Conservation (phyloP, 2,888 invertebrate genomes). For the Asteroscopus sphinx region DNA sequence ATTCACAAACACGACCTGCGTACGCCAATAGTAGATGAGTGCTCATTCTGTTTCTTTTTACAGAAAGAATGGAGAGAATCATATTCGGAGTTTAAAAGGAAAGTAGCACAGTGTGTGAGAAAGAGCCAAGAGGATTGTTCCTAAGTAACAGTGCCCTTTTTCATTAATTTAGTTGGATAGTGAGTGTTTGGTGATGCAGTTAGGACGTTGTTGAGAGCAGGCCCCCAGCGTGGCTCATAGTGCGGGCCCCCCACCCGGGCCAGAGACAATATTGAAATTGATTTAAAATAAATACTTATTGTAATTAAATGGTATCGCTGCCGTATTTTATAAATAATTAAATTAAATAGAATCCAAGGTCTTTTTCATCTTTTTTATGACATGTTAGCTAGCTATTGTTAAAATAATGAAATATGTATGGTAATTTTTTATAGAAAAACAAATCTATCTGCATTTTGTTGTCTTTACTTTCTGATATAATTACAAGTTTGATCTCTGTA, state of each 20-base stretch:
- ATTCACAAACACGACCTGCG: conserved; percentile 60
- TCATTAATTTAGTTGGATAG: conserved; percentile 85
- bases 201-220: conserved; percentile 74
- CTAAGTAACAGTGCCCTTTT: conserved; percentile 92
- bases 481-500: conserved; percentile 83
- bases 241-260: conserved; percentile 77
- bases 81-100: conserved; percentile 98
- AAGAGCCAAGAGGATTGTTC: conserved; percentile 99
- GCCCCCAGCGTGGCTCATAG: conserved; percentile 71
- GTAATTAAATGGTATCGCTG: conserved; percentile 88
- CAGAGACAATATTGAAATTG: conserved; percentile 89
- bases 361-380: conserved; percentile 89
- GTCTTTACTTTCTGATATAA: conserved; percentile 69
- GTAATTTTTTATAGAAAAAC: conserved; percentile 86
- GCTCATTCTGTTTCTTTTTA: conserved; percentile 89
- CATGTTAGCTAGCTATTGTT: conserved; percentile 88
- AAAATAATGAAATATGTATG: conserved; percentile 87
- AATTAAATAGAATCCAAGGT: conserved; percentile 86
- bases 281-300: conserved; percentile 88
- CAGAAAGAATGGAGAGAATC: conserved; percentile 99
- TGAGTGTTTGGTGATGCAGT: conserved; percentile 86
- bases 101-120: conserved; percentile 99
- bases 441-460: conserved; percentile 88
- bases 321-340: conserved; percentile 88
- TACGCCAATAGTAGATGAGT: conserved; percentile 86